A percentile compares a stretch with the other conserved stretches of the same genome.
phyloP scores from a whole-genome alignment of 2,113 vertebrate genomes.

The Vombatus ursinus region DNA sequence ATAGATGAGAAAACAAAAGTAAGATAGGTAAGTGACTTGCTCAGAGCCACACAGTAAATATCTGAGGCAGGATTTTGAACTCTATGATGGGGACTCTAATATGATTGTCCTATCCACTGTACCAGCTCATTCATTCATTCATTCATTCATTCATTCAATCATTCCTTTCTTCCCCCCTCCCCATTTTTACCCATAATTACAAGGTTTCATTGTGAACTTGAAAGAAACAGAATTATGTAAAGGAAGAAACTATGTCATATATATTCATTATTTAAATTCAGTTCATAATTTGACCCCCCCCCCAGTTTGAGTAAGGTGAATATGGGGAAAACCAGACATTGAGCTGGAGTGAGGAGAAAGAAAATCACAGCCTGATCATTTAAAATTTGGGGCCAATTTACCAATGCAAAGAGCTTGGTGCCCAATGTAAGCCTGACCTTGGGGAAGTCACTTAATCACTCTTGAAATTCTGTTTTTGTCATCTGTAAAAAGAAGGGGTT shows the following conservation, averaged over 20 bases:
- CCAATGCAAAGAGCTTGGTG: background rate
- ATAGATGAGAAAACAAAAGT: background rate
- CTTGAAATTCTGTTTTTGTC: background rate
- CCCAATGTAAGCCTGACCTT: background rate
- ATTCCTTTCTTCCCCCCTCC: background rate
- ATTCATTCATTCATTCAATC: background rate
- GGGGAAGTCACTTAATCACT: background rate
- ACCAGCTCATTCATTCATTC: background rate
- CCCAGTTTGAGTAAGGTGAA: background rate
- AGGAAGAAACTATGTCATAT: background rate
- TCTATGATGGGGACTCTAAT: background rate
- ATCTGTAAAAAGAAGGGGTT: background rate
- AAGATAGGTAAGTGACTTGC: background rate
- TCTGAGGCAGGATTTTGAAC: background rate
- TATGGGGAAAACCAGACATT: background rate
- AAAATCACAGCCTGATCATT: background rate
- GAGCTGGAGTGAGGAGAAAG: background rate
- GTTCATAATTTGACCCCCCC: background rate
- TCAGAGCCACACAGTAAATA: background rate
- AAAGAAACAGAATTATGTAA: background rate
- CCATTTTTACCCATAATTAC: background rate
- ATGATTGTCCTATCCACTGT: background rate
- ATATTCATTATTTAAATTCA: background rate
- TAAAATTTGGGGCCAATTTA: too few relatives aligned
- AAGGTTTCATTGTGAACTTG: background rate